These are phyloP conservation scores for Linyphia triangularis DNA, from an alignment of 2,888 invertebrate species.

Conservation along the genomic window DNA sequence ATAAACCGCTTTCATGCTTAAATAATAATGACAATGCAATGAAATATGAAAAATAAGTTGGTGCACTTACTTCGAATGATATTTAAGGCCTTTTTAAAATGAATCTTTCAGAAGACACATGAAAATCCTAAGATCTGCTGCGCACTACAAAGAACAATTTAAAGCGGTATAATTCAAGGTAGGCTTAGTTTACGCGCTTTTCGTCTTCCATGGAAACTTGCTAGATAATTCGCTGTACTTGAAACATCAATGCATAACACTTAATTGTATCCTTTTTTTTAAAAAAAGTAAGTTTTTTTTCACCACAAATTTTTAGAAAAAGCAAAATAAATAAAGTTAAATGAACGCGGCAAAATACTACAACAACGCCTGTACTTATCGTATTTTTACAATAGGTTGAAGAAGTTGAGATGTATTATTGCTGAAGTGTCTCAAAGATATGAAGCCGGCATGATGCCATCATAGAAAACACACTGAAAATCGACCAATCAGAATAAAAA, in stretches of 20 bases:
- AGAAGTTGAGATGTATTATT: slow-evolving; percentile 43
- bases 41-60: neutral
- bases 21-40: neutral
- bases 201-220: slow-evolving; percentile 49
- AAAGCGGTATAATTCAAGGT: slow-evolving; percentile 64
- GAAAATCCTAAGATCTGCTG: slow-evolving; percentile 32
- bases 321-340: slow-evolving; percentile 57
- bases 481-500: no score
- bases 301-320: slow-evolving; percentile 12
- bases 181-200: slow-evolving; percentile 72
- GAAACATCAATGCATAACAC: slow-evolving; percentile 4
- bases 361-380: slow-evolving; percentile 69
- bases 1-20: slow-evolving; percentile 30
- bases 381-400: slow-evolving; percentile 51
- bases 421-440: no score
- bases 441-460: no score
- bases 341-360: slow-evolving; percentile 59
- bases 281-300: slow-evolving; percentile 2
- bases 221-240: neutral
- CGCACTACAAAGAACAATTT: slow-evolving; percentile 65
- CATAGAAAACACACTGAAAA: no score
- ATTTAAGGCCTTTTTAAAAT: neutral
- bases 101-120: slow-evolving; percentile 33
- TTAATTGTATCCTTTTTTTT: neutral
- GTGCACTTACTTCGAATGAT: slow-evolving; percentile 45